phyloP scores from a whole-genome alignment of 2,888 invertebrate species.

The Drepana falcataria region DNA sequence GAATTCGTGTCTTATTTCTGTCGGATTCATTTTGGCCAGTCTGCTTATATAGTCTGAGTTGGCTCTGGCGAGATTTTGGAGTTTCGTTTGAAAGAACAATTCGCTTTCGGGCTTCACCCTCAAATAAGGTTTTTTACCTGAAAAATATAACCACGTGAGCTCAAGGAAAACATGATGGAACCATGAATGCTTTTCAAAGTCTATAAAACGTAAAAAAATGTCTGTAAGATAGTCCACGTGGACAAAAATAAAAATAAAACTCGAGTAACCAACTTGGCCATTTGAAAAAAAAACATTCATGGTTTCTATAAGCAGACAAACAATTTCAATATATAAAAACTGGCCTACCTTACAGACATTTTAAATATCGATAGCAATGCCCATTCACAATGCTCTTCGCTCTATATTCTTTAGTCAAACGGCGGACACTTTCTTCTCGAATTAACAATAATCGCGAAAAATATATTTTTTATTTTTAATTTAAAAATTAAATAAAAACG shows the following conservation, averaged over 20 bases:
- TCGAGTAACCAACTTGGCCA: slow-evolving; percentile 1
- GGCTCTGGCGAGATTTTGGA: slow-evolving; percentile 57
- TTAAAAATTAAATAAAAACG: slow-evolving; percentile 24
- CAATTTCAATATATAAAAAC: slow-evolving; percentile 44
- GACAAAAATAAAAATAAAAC: slow-evolving; percentile 5
- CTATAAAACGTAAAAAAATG: slow-evolving; percentile 38
- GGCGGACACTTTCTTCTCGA: slow-evolving; percentile 17
- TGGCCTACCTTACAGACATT: slow-evolving; percentile 79
- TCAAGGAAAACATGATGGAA: slow-evolving; percentile 33
- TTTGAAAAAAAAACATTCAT: slow-evolving; percentile 57
- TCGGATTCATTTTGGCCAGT: slow-evolving; percentile 61
- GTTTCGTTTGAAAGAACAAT: slow-evolving; percentile 60
- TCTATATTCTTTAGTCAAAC: slow-evolving; percentile 23
- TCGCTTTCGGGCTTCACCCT: slow-evolving; percentile 70
- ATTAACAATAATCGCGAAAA: slow-evolving; percentile 10
- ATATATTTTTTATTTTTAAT: slow-evolving; percentile 8
- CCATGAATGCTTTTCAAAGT: slow-evolving; percentile 59
- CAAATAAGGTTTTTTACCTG: slow-evolving; percentile 37
- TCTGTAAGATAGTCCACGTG: slow-evolving; percentile 68
- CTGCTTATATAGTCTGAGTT: slow-evolving; percentile 58
- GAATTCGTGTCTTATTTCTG: slow-evolving; percentile 62
- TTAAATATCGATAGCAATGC: slow-evolving; percentile 49
- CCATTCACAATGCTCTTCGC: slow-evolving; percentile 73
- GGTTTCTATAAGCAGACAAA: slow-evolving; percentile 47
- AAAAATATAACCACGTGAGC: slow-evolving; percentile 33